Conservation (phyloP, 1,140 invertebrate species). For the Bursaphelenchus mucronatus region DNA sequence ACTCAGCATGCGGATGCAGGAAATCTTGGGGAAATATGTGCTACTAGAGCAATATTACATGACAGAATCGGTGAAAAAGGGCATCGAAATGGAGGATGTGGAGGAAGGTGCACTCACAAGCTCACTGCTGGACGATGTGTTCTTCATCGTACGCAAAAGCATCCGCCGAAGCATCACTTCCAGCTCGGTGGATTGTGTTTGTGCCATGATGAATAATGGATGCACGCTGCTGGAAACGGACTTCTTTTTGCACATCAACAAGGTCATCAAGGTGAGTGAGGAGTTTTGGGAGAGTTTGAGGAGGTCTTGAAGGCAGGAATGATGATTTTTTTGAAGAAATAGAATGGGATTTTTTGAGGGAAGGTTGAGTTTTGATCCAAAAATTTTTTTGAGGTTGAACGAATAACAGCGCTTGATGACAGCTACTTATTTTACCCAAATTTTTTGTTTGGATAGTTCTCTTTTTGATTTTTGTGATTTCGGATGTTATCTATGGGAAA, state of each 20-base stretch:
- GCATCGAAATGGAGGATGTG: conserved; percentile 77
- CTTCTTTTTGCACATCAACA: conserved; percentile 73
- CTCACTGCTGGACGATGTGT: conserved; percentile 92
- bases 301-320: too few species aligned
- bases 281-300: too few species aligned
- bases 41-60: conserved; percentile 91
- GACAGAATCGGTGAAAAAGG: conserved; percentile 88
- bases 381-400: too few species aligned
- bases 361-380: too few species aligned
- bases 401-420: too few species aligned
- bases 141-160: conserved; percentile 94
- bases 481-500: too few species aligned
- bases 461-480: too few species aligned
- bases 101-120: conserved; percentile 73
- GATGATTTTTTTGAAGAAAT: too few species aligned
- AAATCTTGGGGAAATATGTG: conserved; percentile 82
- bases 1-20: conserved; percentile 61
- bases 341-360: too few species aligned
- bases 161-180: conserved; percentile 80
- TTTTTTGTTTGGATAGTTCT: too few species aligned
- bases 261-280: conserved; percentile 68
- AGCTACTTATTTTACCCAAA: too few species aligned
- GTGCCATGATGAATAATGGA: conserved; percentile 91
- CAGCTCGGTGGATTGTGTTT: conserved; percentile 86
- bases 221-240: conserved; percentile 80